Percentiles rank a stretch among this genome's conserved stretches.
These are phyloP conservation scores for Lampris incognitus DNA, from an alignment of 2,113 vertebrate species.

Conservation along the genomic window DNA sequence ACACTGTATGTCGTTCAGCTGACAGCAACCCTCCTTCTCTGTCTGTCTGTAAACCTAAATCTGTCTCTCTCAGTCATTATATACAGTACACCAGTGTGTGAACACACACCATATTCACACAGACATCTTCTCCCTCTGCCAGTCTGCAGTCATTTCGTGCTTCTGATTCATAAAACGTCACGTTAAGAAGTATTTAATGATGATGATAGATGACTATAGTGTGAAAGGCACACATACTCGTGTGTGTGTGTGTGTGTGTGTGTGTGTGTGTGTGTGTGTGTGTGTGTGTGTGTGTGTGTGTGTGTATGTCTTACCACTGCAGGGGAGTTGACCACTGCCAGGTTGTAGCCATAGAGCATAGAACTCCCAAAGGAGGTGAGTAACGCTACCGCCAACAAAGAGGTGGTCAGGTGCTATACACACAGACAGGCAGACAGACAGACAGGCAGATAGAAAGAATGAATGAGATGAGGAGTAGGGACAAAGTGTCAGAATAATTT, in stretches of 20 bases:
- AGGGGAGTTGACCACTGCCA: constrained; percentile 92
- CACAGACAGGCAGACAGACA: background rate
- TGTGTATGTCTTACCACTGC: constrained; percentile 80
- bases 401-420: constrained; percentile 84
- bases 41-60: too few relatives aligned
- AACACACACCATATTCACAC: background rate
- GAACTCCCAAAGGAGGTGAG: constrained; percentile 93
- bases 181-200: too few relatives aligned
- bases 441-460: constrained; percentile 1
- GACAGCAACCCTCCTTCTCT: background rate
- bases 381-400: constrained; percentile 86
- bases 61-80: too few relatives aligned
- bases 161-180: too few relatives aligned
- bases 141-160: background rate
- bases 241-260: background rate
- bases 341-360: constrained; percentile 93
- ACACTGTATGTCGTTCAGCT: constrained; percentile 5
- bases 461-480: background rate
- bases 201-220: background rate
- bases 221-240: background rate
- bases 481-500: too few relatives aligned
- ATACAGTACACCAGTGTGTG: too few relatives aligned
- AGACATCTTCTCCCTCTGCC: background rate
- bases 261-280: constrained; percentile 14
- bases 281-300: constrained; percentile 13